phyloP scores from a whole-genome alignment of 92 coral and sea anemone genomes.

The Desmophyllum pertusum region DNA sequence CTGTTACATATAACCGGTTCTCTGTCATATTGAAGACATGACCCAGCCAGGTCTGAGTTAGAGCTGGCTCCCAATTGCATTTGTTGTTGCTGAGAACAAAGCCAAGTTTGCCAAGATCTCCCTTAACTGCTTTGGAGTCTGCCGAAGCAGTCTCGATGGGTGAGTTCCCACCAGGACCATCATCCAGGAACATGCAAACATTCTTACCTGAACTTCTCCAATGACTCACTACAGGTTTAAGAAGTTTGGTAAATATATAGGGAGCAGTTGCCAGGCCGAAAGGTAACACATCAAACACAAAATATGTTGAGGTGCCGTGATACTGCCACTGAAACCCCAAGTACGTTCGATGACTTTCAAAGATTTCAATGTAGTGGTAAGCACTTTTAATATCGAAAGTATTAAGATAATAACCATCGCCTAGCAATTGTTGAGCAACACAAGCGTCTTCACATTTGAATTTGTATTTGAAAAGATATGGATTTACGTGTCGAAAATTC shows the following conservation, averaged over 20 bases:
- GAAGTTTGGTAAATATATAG: not conserved
- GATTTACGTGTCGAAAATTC: slow-evolving; percentile 56
- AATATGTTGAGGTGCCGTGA: not conserved
- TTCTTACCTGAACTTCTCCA: too few relatives aligned
- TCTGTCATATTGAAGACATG: too few relatives aligned
- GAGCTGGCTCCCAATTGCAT: too few relatives aligned
- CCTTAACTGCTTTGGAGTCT: too few relatives aligned
- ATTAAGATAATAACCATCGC: slow-evolving; percentile 15
- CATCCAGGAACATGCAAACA: too few relatives aligned
- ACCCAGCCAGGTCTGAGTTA: too few relatives aligned
- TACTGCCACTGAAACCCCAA: not conserved
- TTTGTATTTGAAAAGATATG: slow-evolving; percentile 44
- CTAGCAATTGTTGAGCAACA: slow-evolving; percentile 12
- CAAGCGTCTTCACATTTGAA: slow-evolving; percentile 21
- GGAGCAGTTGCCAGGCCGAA: not conserved
- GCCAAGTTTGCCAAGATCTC: too few relatives aligned
- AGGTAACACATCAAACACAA: not conserved
- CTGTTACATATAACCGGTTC: too few relatives aligned
- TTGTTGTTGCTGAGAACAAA: too few relatives aligned
- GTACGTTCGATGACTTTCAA: slow-evolving; percentile 10
- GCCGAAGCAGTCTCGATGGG: too few relatives aligned
- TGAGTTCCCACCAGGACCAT: too few relatives aligned
- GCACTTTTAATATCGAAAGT: slow-evolving; percentile 23
- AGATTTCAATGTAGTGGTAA: slow-evolving; percentile 17
- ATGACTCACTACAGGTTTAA: slow-evolving; percentile 1